These are phyloP conservation scores for Prorops nasuta DNA, from an alignment of 1,140 invertebrate genomes.

Conservation along the genomic window DNA sequence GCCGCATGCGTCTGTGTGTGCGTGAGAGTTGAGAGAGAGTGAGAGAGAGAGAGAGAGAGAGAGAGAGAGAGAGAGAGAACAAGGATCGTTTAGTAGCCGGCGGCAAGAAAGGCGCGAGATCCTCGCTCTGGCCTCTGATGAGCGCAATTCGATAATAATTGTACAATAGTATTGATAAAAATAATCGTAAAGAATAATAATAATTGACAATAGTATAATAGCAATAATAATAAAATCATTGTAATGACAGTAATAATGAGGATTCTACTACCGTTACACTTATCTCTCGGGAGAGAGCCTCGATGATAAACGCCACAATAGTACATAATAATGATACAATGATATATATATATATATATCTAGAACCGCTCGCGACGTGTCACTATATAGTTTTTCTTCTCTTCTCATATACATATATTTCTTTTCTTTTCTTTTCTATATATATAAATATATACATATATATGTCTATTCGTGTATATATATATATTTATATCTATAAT, in stretches of 20 bases:
- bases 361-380: slow-evolving; percentile 15
- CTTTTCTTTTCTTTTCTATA: slow-evolving; percentile 12
- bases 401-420: slow-evolving; percentile 27
- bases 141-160: slow-evolving; percentile 27
- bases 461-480: slow-evolving; percentile 11
- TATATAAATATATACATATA: slow-evolving; percentile 17
- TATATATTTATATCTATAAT: slow-evolving; percentile 9
- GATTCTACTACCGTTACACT: slow-evolving; percentile 22
- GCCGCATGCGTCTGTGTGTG: too few relatives aligned
- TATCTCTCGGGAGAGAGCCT: slow-evolving; percentile 5
- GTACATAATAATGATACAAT: slow-evolving; percentile 19
- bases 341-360: slow-evolving; percentile 27
- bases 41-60: slow-evolving; percentile 23
- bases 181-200: slow-evolving; percentile 29
- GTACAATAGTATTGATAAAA: slow-evolving; percentile 35
- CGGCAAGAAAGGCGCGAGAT: slow-evolving; percentile 16
- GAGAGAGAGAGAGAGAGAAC: not conserved
- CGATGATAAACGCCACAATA: slow-evolving; percentile 14
- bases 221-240: slow-evolving; percentile 37
- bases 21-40: not conserved
- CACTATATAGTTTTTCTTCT: slow-evolving; percentile 27
- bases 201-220: slow-evolving; percentile 36
- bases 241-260: slow-evolving; percentile 38
- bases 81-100: slow-evolving; percentile 5
- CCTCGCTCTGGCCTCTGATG: slow-evolving; percentile 40